Evolutionary conservation across 2,888 invertebrate species (phyloP).

Genomic region (Danaus chrysippus): DNA sequence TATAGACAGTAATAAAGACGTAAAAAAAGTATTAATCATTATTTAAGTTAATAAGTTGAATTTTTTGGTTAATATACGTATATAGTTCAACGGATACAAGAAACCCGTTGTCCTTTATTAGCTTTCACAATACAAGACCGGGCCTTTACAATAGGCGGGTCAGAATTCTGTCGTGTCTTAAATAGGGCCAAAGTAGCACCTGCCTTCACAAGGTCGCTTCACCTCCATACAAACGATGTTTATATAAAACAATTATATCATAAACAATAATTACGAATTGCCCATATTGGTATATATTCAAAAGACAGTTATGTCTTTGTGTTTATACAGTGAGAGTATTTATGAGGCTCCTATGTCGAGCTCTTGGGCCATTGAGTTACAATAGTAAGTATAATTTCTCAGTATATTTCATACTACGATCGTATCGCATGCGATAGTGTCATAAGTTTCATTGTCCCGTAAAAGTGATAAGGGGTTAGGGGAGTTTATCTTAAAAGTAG

Average conservation of each 20-base stretch:
- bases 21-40: too few species aligned
- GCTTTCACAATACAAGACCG: neutral
- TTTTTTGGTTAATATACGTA: neutral
- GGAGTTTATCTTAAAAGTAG: conserved; percentile 3
- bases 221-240: neutral
- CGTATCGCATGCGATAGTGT: conserved; percentile 7
- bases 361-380: neutral
- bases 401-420: conserved; percentile 2
- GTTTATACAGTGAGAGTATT: neutral
- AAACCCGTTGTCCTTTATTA: conserved; percentile 6
- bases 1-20: too few species aligned
- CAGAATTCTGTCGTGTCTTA: conserved; percentile 1
- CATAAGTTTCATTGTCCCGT: conserved; percentile 6
- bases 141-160: neutral
- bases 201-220: conserved; percentile 1
- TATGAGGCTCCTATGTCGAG: neutral
- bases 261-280: neutral
- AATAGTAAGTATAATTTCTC: conserved; percentile 5
- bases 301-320: neutral
- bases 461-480: conserved; percentile 4
- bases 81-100: neutral
- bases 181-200: conserved; percentile 6
- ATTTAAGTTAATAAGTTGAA: too few species aligned
- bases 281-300: too few species aligned
- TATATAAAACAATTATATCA: neutral